Percentiles rank a stretch among this genome's conserved stretches.
Evolutionary conservation across 2,888 invertebrate species (phyloP).

Genomic region (Tuberolachnus salignus): DNA sequence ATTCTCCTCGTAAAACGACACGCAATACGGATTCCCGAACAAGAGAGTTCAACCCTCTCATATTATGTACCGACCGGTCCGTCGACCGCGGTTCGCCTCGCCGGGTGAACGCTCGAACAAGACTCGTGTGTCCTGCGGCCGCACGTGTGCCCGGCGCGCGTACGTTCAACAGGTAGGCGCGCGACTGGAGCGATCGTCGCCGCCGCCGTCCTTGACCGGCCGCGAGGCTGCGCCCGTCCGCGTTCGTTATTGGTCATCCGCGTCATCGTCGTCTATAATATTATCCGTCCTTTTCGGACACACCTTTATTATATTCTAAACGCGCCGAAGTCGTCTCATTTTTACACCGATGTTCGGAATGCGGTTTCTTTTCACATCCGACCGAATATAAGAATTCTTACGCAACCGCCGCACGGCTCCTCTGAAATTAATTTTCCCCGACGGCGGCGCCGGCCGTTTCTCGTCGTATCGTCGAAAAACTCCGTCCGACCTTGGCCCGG

Average conservation of each 20-base stretch:
- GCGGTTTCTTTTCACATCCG: constrained; percentile 50
- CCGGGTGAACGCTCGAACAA: constrained; percentile 39
- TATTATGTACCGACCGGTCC: neutral
- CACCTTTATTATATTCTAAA: constrained; percentile 24
- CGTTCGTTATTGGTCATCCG: constrained; percentile 27
- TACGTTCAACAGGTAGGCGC: neutral
- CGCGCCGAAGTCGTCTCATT: neutral
- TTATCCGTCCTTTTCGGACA: constrained; percentile 39
- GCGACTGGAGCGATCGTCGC: constrained; percentile 1
- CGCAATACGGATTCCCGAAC: neutral
- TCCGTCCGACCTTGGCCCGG: constrained; percentile 39
- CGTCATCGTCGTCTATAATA: neutral
- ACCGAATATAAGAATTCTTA: constrained; percentile 18
- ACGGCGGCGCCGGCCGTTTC: neutral
- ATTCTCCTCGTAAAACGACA: too few species aligned
- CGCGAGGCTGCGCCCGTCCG: constrained; percentile 39
- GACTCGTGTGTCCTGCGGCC: neutral
- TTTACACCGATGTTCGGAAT: constrained; percentile 29
- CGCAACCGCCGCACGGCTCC: constrained; percentile 8
- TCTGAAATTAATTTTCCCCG: neutral
- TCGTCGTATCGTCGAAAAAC: constrained; percentile 34
- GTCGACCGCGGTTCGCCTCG: too few species aligned
- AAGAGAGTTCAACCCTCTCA: constrained; percentile 9
- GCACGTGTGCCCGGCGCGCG: neutral
- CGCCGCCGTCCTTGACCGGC: constrained; percentile 51